Percentiles rank a stretch among this genome's conserved stretches.
Conservation (phyloP, 2,797 vertebrate species). For the Sebastes itinus region DNA sequence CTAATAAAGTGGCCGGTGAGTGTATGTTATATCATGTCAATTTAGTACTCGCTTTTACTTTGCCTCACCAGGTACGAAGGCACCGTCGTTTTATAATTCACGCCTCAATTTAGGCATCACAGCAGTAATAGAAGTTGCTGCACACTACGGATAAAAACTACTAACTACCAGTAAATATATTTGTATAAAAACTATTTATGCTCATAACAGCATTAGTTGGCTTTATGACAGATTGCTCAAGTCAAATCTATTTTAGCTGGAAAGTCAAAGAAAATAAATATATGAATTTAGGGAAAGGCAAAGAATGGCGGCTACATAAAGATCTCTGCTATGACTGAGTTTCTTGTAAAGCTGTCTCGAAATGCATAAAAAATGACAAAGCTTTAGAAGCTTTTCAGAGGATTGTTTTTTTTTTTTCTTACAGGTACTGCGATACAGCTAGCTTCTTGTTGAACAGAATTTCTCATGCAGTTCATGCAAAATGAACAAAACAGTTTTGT, state of each 20-base stretch:
- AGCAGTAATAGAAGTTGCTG: constrained; percentile 47
- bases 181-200: constrained; percentile 68
- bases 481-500: constrained; percentile 83
- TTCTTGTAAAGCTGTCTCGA: constrained; percentile 90
- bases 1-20: no score
- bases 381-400: constrained; percentile 89
- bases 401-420: constrained; percentile 76
- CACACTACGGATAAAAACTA: constrained; percentile 57
- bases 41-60: constrained; percentile 54
- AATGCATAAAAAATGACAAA: constrained; percentile 92
- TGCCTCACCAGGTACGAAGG: constrained; percentile 69
- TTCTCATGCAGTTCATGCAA: constrained; percentile 98
- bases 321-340: constrained; percentile 86
- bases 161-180: constrained; percentile 55
- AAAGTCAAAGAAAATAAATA: constrained; percentile 73
- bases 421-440: constrained; percentile 87
- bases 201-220: constrained; percentile 73
- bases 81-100: constrained; percentile 66
- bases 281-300: constrained; percentile 85
- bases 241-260: constrained; percentile 61
- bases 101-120: constrained; percentile 58
- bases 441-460: constrained; percentile 84
- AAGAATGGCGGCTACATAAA: constrained; percentile 90
- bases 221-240: constrained; percentile 68
- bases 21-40: constrained; percentile 41